phyloP scores from a whole-genome alignment of 2,113 vertebrate species.

The Catharus minimus region DNA sequence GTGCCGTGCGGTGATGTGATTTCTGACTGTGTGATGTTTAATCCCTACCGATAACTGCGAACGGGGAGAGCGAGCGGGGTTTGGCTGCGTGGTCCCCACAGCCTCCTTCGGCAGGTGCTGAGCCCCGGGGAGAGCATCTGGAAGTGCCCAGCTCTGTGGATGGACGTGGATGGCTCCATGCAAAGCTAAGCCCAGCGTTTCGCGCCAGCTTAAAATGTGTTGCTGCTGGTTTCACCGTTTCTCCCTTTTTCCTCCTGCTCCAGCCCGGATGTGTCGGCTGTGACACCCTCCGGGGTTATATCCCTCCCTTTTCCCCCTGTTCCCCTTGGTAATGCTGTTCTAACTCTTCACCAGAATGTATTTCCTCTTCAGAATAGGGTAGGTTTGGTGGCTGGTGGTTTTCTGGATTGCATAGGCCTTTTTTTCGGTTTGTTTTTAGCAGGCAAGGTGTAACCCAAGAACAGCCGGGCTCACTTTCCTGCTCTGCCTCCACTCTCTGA shows the following conservation, averaged over 20 bases:
- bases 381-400: background rate
- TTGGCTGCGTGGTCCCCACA: background rate
- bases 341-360: conserved; percentile 41
- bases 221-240: background rate
- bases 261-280: background rate
- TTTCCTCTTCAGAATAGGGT: conserved; percentile 1
- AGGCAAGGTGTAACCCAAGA: background rate
- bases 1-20: background rate
- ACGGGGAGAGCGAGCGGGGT: background rate
- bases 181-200: conserved; percentile 21
- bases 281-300: background rate
- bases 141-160: background rate
- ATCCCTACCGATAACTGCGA: background rate
- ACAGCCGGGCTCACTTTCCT: background rate
- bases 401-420: conserved; percentile 39
- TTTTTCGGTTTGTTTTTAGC: background rate
- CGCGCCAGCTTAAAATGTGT: background rate
- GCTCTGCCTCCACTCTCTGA: conserved; percentile 50
- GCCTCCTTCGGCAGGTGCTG: background rate
- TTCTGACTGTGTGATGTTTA: background rate
- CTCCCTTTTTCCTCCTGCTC: background rate
- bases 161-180: background rate
- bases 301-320: background rate
- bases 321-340: background rate
- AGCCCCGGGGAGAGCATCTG: background rate